Evolutionary conservation across 2,888 invertebrate species (phyloP), one percentile per base, ranked within the genome.

Genomic region (Pheosia gnoma): DNA sequence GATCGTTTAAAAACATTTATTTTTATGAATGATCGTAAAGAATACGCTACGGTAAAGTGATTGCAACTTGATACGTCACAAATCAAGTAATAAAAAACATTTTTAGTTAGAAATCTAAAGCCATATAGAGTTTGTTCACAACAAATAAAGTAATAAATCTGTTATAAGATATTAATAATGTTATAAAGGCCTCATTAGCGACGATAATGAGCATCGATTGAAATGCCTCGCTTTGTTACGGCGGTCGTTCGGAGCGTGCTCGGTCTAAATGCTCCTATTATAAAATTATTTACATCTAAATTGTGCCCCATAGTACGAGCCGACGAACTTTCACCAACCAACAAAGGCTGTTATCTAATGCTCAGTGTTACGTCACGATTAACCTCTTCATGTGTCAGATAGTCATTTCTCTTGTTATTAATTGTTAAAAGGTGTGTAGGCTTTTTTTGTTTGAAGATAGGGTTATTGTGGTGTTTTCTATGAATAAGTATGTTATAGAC

Each of bases 341-440:
- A 80, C 78, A 81, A 81, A 80, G 66, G 59, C 39, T 49, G 80
- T 87, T 88, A 86, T 84, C 85, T 88, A 87, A 88, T 85, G 75
- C 75, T 73, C 74, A 72, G 66, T 62, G 77, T 87, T 87, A 82
- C 87, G 74, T 85, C 80, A 86, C 47, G 72, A 57, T 69, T 67
- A 62, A 63, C 62, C 67, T 70, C 65, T 70, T 78, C 74, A 75
- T 78, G 73, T 77, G 74, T 68, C 71, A 66, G 66, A 39, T 60
- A 54, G 63, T 70, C 38, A 61, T 66, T 63, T 66, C 38, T 68
- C 72, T 72, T 71, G 72, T 68, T 62, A 70, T 68, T 61, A 72
- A 74, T 58, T n/a, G 47, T 53, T 53, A 53, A 13, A 37, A 36
- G 36, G 4, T 10, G 7, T 0, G 53, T 2, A 11, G 37, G 36